These are phyloP conservation scores for Cladorhizidae sp. DNA, from an alignment of 37 sponge, comb jelly and placozoan species.

Conservation along the genomic window DNA sequence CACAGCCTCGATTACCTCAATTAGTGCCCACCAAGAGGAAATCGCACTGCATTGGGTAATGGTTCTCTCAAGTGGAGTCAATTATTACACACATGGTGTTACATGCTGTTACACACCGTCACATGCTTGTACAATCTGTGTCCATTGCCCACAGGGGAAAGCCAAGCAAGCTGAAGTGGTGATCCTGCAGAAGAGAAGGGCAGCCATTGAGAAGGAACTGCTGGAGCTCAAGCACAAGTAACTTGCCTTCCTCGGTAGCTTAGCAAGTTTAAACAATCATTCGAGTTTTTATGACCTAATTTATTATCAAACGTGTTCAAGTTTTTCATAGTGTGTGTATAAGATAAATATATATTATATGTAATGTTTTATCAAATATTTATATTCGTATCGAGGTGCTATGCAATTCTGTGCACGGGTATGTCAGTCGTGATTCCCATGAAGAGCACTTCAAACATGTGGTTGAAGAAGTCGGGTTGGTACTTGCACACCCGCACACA, in stretches of 20 bases:
- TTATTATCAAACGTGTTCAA: too few species aligned
- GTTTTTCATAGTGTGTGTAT: background rate
- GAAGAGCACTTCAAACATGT: constrained; percentile 78
- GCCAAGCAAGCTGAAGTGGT: constrained; percentile 8
- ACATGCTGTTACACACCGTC: too few species aligned
- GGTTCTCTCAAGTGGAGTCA: too few species aligned
- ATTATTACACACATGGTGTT: too few species aligned
- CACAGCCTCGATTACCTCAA: too few species aligned
- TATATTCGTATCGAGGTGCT: background rate
- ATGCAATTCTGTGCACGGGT: background rate
- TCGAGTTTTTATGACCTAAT: too few species aligned
- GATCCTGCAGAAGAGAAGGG: constrained; percentile 38
- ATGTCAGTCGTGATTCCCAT: background rate
- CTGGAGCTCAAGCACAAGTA: constrained; percentile 3
- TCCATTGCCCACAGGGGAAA: constrained; percentile 4
- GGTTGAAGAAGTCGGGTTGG: constrained; percentile 86
- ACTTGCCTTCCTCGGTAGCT: too few species aligned
- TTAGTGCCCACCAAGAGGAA: too few species aligned
- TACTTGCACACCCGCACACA: constrained; percentile 83
- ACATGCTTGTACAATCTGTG: too few species aligned
- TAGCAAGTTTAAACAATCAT: too few species aligned
- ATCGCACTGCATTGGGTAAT: too few species aligned
- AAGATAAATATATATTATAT: background rate
- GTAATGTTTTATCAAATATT: background rate
- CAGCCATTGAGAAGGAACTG: constrained; percentile 51